Base-by-base conservation (phyloP, 2,888 invertebrate genomes). In the Phasia obesa region DNA sequence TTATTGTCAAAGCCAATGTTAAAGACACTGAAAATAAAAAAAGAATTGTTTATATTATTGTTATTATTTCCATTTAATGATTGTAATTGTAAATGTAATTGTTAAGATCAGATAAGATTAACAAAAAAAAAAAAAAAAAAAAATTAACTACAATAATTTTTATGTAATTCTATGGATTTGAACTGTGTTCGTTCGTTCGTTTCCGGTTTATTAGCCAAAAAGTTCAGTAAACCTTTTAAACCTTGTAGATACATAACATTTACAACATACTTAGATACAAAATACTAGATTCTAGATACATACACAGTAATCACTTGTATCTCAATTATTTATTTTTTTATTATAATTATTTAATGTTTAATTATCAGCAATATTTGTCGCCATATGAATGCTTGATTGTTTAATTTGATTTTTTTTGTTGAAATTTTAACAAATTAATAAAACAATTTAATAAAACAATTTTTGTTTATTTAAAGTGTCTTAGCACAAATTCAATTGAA, bases 1-100 rank as follows among this genome's bases (percentile, higher is more conserved):
- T 76, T 83, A 83, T 83, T 83, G 79, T 79, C 83, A 83, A 83
- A 83, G 79, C 75, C 83, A 83, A 79, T 83, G 83, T 67, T 83
- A 70, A 62, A 42, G 47, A 21, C 42, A 49, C 42, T 27, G 21
- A 67, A 25, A 51, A 38, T 11, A 17, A 19, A 44, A 44, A 4
- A 44, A 17, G 2, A 17, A 11, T 42, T 42, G 5, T 42, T 42
- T 3, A 2, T n/a, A n/a, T 4, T 13, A 21, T 57, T 57, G 11
- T 13, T 13, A 19, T 57, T 59, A n/a, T 59, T 71, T 21, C 38
- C 44, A 57, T 57, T 17, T 51, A 73, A 49, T 59, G 35, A 49
- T 70, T 70, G 23, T 23, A 51, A 35, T 35, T 11, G 17, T 49
- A 23, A 51, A 35, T 59, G n/a, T 31, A 19, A 21, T 25, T 47